A percentile compares a stretch with the other conserved stretches of the same genome.
Evolutionary conservation across 2,113 vertebrate genomes (phyloP).

Genomic region (Microtus montanus): DNA sequence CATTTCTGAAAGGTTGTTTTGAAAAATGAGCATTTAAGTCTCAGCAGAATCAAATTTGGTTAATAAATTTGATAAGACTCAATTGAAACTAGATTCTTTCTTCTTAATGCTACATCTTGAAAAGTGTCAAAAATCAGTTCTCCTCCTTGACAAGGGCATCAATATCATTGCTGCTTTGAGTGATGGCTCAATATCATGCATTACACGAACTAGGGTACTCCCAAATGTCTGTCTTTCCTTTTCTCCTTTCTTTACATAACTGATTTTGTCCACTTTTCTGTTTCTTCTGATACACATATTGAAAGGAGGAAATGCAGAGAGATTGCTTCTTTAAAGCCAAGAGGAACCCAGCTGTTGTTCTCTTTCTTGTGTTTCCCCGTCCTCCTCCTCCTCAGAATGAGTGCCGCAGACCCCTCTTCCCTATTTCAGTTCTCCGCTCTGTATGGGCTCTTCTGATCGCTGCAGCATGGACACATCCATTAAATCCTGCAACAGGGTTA

Average conservation of each 20-base stretch:
- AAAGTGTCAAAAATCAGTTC: conserved; percentile 30
- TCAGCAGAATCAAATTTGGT: not conserved
- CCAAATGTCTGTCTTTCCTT: not conserved
- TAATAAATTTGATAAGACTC: conserved; percentile 22
- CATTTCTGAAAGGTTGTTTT: conserved; percentile 43
- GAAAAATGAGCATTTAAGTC: not conserved
- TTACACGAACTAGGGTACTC: not conserved
- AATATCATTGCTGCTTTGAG: not conserved
- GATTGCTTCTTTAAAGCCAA: not conserved
- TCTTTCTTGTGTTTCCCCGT: not conserved
- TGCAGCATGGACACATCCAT: too few species aligned
- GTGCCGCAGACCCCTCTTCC: not conserved
- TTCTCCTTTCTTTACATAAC: not conserved
- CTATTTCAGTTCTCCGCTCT: not conserved
- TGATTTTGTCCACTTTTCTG: not conserved
- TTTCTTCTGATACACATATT: not conserved
- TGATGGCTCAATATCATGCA: not conserved
- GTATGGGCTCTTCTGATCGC: not conserved
- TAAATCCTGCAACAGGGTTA: not conserved
- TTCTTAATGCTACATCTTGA: not conserved
- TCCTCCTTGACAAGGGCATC: not conserved
- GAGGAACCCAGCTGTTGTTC: not conserved
- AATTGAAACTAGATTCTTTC: not conserved
- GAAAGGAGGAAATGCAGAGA: not conserved
- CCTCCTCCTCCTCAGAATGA: not conserved